Percentiles rank a stretch among this genome's conserved stretches.
Conservation (phyloP, 2,888 invertebrate genomes). For the Ophonus ardosiacus region DNA sequence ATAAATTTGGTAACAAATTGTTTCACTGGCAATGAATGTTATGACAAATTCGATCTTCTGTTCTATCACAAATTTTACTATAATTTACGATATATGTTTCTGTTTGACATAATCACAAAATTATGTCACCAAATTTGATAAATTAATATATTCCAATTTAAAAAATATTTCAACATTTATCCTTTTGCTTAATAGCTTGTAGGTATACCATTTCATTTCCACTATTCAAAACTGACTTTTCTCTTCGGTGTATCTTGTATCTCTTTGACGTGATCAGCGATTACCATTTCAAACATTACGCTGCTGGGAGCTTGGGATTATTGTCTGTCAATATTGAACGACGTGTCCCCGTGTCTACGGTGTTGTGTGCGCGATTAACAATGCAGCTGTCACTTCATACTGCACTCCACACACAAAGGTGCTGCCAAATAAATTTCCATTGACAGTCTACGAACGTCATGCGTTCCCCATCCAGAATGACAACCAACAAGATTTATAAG, state of each 20-base stretch:
- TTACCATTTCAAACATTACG: conserved; percentile 19
- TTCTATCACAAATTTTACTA: too few species aligned
- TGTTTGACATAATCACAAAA: too few species aligned
- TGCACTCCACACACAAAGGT: conserved; percentile 20
- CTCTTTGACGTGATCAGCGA: neutral
- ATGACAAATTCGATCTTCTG: too few species aligned
- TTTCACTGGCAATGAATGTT: too few species aligned
- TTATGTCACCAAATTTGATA: too few species aligned
- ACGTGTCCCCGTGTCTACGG: conserved; percentile 13
- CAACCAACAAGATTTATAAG: neutral
- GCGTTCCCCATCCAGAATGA: neutral
- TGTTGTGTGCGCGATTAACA: conserved; percentile 34
- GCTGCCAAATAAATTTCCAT: conserved; percentile 35
- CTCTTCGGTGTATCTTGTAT: neutral
- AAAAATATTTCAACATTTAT: too few species aligned
- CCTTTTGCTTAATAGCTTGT: too few species aligned
- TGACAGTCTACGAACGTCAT: conserved; percentile 7
- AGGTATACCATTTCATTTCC: too few species aligned
- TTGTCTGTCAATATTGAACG: conserved; percentile 38
- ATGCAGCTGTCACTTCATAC: conserved; percentile 36
- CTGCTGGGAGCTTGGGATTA: neutral
- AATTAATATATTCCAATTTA: too few species aligned
- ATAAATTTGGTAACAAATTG: too few species aligned
- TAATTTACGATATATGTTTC: too few species aligned
- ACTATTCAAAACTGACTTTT: too few species aligned